Percentiles rank a stretch among this genome's conserved stretches.
Evolutionary conservation across 2,888 invertebrate genomes (phyloP).

Genomic region (Allacma fusca): DNA sequence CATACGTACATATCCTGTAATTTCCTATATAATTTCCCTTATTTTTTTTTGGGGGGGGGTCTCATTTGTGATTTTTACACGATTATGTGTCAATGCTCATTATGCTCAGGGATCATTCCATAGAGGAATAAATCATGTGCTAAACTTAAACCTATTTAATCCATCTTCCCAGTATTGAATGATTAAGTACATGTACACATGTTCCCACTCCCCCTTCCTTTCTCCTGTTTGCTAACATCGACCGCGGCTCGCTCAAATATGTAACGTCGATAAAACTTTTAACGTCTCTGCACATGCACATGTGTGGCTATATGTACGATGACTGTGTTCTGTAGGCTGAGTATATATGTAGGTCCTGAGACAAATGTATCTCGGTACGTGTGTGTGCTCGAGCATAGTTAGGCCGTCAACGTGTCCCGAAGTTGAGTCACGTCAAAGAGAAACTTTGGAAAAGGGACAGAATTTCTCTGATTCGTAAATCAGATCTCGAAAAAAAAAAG

Average conservation of each 20-base stretch:
- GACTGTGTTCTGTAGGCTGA: too few species aligned
- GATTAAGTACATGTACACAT: background rate
- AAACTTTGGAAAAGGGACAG: too few species aligned
- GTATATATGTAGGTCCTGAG: too few species aligned
- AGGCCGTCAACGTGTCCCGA: too few species aligned
- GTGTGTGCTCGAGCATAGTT: too few species aligned
- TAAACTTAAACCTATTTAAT: conserved; percentile 6
- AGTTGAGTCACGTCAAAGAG: too few species aligned
- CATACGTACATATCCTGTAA: too few species aligned
- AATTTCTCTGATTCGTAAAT: too few species aligned
- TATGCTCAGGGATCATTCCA: background rate
- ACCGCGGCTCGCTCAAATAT: background rate
- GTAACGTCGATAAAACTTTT: background rate
- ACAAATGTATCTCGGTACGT: too few species aligned
- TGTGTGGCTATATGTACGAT: background rate
- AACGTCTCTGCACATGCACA: conserved; percentile 6
- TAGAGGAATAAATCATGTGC: conserved; percentile 1
- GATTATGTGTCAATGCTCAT: background rate
- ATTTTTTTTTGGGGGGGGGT: too few species aligned
- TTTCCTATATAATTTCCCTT: background rate
- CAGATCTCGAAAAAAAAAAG: too few species aligned
- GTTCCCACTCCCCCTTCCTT: background rate
- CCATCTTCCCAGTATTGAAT: background rate
- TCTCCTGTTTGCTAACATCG: background rate
- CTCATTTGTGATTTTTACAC: background rate